phyloP scores from a whole-genome alignment of 2,113 vertebrate genomes.

The Archilochus colubris region DNA sequence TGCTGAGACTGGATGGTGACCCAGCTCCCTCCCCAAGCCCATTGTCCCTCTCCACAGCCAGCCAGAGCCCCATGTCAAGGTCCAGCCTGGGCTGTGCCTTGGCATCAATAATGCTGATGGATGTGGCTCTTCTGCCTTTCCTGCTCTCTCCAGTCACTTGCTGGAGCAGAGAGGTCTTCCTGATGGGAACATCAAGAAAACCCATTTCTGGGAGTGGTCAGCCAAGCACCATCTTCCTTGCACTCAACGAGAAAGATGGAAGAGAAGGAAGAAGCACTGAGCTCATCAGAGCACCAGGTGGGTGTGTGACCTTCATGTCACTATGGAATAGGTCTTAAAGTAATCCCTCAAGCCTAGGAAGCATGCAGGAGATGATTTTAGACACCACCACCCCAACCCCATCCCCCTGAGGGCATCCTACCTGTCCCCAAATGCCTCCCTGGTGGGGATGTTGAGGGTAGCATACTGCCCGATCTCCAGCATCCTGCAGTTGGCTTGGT shows the following conservation, averaged over 20 bases:
- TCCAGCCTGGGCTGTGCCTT: not conserved
- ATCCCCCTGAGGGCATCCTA: slow-evolving; percentile 13
- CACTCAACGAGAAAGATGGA: rapidly evolving
- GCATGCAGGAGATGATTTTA: rapidly evolving
- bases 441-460: slow-evolving; percentile 79
- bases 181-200: not conserved
- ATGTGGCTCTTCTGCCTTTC: not conserved
- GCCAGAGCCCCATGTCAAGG: not conserved
- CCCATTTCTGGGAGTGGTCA: not conserved
- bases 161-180: not conserved
- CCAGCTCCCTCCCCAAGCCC: not conserved
- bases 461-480: slow-evolving; percentile 86
- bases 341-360: not conserved
- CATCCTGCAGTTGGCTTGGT: slow-evolving; percentile 73
- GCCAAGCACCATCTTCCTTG: not conserved
- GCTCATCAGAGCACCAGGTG: not conserved
- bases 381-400: not conserved
- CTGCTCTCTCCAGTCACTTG: not conserved
- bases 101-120: not conserved
- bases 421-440: slow-evolving; percentile 80
- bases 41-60: not conserved
- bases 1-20: not conserved
- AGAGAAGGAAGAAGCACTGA: not conserved
- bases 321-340: not conserved
- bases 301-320: rapidly evolving